These are phyloP conservation scores for Machimus rusticus DNA, from an alignment of 2,888 invertebrate genomes.

Conservation along the genomic window DNA sequence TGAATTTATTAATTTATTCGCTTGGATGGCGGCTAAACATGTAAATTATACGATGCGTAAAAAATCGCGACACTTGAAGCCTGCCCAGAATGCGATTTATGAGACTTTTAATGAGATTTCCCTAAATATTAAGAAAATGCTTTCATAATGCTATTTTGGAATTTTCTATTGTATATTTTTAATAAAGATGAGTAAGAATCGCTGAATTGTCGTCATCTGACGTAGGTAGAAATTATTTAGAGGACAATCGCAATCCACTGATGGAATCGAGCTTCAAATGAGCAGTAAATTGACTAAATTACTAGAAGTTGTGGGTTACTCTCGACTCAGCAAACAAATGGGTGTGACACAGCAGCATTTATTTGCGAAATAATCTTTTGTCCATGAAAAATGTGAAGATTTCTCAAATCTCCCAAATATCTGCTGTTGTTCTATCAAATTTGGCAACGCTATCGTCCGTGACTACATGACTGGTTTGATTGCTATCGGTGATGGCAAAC, in stretches of 20 bases:
- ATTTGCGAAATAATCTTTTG: neutral
- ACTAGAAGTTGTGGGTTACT: neutral
- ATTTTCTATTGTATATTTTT: neutral
- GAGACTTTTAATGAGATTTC: neutral
- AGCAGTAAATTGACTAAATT: neutral
- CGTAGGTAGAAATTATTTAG: neutral
- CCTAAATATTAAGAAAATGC: neutral
- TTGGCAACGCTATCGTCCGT: neutral
- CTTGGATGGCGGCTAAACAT: neutral
- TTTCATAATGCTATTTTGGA: neutral
- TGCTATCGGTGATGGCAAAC: neutral
- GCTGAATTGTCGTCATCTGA: neutral
- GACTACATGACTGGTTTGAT: neutral
- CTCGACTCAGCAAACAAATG: neutral
- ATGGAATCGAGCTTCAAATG: neutral
- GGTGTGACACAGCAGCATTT: neutral
- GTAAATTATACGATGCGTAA: neutral
- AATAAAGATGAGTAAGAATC: neutral
- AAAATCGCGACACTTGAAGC: neutral
- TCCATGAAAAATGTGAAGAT: neutral
- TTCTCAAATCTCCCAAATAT: neutral
- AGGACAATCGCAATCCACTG: neutral
- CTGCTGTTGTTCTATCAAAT: neutral
- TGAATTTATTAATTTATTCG: neutral
- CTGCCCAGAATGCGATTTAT: neutral